Percentiles rank a stretch among this genome's conserved stretches.
These are phyloP conservation scores for Anastatus disparis DNA, from an alignment of 1,140 invertebrate genomes.

Conservation along the genomic window DNA sequence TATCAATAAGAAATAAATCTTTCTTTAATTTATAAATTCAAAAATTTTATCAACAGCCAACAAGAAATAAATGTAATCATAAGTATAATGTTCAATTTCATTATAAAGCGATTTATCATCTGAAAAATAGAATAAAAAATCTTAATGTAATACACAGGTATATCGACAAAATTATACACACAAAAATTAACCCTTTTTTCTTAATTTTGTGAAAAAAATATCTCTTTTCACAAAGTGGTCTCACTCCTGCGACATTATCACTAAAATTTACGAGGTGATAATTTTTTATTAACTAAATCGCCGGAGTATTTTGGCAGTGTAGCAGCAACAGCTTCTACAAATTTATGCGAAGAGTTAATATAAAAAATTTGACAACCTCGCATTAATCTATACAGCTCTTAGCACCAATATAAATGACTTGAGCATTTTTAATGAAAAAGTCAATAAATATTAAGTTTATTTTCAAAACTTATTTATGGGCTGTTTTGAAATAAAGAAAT, in stretches of 20 bases:
- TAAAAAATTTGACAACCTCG: no score
- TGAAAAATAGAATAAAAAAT: constrained; percentile 29
- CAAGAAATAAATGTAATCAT: constrained; percentile 51
- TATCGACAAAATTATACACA: constrained; percentile 5
- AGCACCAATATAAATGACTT: constrained; percentile 38
- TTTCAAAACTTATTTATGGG: not conserved
- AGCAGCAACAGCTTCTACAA: no score
- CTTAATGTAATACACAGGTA: not conserved
- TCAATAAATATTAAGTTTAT: constrained; percentile 24
- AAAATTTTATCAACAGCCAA: constrained; percentile 46
- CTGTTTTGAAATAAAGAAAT: not conserved
- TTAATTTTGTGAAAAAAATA: constrained; percentile 12
- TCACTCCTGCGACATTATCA: not conserved
- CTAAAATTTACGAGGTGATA: no score
- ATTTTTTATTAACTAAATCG: no score
- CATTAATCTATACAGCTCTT: constrained; percentile 1
- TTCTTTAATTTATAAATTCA: constrained; percentile 29
- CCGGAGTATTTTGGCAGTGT: no score
- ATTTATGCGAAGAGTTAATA: no score
- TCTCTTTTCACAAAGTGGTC: not conserved
- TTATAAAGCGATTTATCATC: constrained; percentile 36
- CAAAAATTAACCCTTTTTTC: constrained; percentile 9
- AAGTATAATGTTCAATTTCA: constrained; percentile 37
- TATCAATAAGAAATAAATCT: constrained; percentile 46
- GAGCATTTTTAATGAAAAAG: constrained; percentile 14